Base-by-base conservation (phyloP, 2,113 vertebrate genomes). In the Calidris pugnax region DNA sequence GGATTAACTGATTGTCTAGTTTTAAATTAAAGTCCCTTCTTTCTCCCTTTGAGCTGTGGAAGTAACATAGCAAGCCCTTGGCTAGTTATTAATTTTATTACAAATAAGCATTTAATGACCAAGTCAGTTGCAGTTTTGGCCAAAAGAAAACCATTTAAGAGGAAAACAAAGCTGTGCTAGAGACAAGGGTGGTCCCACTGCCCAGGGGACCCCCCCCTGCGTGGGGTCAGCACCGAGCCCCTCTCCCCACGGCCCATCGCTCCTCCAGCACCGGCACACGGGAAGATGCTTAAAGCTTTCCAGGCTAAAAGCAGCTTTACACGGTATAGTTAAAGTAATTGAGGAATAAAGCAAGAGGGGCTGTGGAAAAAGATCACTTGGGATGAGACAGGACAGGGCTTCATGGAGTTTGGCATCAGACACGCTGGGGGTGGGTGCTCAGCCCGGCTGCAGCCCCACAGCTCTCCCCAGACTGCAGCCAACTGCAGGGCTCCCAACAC, bases 161-260 rank as follows among this genome's bases (percentile, higher is more conserved):
- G 56, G 43, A 39, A 83, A 24, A 45, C 35, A 12, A 43, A 35
- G 43, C n/a, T 21, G 33, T 64, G 59, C 57, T 56, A 12, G 81
- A 66, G 85, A 1, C 28, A 4, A 51, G 37, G 48, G 32, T 4
- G 27, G 33, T 15, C 43, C 27, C 9, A 2, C 27, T 21, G 66
- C 43, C 4, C 1, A 23, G 30, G 53, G 21, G 5, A 23, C 32
- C 9, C 41, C 41, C 41, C 19, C 8, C 45, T 1, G 12, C 1
- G 18, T 10, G 4, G 14, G 48, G 10, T 72, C 21, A 5, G 39
- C 2, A 35, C 19, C 2, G 22, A 56, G 35, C n/a, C 10, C 66
- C 11, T 19, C 28, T 6, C 9, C 1, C 6, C 20, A 8, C 2
- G 0, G 39, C 3, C 4, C 3, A 5, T 3, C 11, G 2, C 28